A percentile compares a stretch with the other conserved stretches of the same genome.
phyloP scores from a whole-genome alignment of 1,140 invertebrate genomes.

The Caligus rogercresseyi region DNA sequence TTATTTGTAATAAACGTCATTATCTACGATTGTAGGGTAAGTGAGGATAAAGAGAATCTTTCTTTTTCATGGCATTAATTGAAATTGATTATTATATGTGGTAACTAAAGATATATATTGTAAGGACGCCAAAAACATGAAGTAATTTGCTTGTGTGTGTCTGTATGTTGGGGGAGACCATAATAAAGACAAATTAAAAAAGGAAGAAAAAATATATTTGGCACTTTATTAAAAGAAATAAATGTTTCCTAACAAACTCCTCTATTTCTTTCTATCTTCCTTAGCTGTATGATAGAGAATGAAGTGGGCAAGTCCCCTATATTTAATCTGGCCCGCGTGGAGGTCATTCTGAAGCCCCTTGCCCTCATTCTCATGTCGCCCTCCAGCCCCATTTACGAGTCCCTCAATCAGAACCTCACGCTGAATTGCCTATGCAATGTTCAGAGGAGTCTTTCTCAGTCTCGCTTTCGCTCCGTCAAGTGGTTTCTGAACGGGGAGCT shows the following conservation, averaged over 20 bases:
- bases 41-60: too few relatives aligned
- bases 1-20: too few relatives aligned
- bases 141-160: background rate
- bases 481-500: slow-evolving; percentile 67
- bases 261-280: too few relatives aligned
- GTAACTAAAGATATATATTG: background rate
- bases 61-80: too few relatives aligned
- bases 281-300: slow-evolving; percentile 4
- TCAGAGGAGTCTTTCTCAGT: slow-evolving; percentile 35
- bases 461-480: slow-evolving; percentile 32
- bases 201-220: too few relatives aligned
- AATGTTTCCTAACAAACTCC: background rate
- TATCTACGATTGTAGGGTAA: too few relatives aligned
- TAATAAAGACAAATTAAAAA: background rate
- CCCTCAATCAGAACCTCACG: slow-evolving; percentile 57
- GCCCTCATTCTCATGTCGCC: slow-evolving; percentile 57
- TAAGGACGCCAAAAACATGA: background rate
- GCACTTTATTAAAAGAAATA: background rate
- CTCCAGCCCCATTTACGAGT: slow-evolving; percentile 50
- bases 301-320: slow-evolving; percentile 2
- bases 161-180: background rate
- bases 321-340: background rate
- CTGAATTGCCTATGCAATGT: slow-evolving; percentile 50
- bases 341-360: slow-evolving; percentile 34
- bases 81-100: too few relatives aligned